A percentile compares a stretch with the other conserved stretches of the same genome.
phyloP scores from a whole-genome alignment of 2,797 vertebrate genomes.

The Carcharodon carcharias region DNA sequence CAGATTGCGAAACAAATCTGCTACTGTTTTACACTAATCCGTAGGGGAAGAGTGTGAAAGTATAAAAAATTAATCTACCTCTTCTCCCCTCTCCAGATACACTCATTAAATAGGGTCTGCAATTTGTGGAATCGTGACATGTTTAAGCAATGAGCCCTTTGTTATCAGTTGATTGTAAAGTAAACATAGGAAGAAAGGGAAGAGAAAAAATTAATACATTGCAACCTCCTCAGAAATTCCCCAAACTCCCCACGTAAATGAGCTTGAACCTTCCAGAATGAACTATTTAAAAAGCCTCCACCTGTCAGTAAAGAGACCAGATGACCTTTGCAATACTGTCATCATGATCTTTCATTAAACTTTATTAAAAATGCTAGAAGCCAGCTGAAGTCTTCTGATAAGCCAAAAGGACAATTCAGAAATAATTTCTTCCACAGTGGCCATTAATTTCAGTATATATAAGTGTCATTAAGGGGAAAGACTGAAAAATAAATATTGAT shows the following conservation, averaged over 20 bases:
- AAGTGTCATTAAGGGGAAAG: neutral
- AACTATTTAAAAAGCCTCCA: neutral
- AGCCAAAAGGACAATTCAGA: neutral
- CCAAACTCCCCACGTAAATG: neutral
- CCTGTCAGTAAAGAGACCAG: neutral
- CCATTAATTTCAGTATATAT: neutral
- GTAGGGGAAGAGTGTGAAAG: neutral
- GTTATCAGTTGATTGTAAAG: no score
- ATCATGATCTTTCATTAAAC: constrained; percentile 20
- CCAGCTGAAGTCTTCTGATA: neutral
- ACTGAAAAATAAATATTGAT: neutral
- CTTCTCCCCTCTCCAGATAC: neutral
- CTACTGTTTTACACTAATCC: neutral
- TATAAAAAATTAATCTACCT: neutral
- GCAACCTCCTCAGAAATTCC: neutral
- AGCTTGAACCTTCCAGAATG: neutral
- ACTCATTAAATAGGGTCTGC: neutral
- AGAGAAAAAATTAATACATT: neutral
- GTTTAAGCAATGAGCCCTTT: neutral
- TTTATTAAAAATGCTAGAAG: neutral
- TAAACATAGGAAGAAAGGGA: neutral
- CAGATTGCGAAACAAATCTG: neutral
- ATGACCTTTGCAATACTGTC: constrained; percentile 23
- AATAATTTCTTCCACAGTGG: neutral
- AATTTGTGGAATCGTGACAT: neutral